Percentiles rank a stretch among this genome's conserved stretches.
phyloP scores from a whole-genome alignment of 2,113 vertebrate genomes.

The Ivindomyrus marchei region DNA sequence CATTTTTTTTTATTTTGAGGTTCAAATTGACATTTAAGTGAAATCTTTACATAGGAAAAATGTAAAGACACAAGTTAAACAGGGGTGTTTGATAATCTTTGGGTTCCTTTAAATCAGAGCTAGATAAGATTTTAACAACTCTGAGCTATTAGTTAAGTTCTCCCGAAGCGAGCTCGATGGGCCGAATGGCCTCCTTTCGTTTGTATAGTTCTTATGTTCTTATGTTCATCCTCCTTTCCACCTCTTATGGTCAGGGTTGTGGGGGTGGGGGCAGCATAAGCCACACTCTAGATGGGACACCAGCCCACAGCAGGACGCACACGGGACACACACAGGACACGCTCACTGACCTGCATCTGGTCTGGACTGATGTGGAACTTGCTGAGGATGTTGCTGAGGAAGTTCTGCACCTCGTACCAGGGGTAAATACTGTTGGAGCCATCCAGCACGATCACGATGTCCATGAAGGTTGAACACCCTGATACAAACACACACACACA shows the following conservation, averaged over 20 bases:
- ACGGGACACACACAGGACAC: not conserved
- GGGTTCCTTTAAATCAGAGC: too few relatives aligned
- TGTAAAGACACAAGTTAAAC: not conserved
- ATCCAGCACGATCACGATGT: constrained; percentile 88
- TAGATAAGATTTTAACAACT: too few relatives aligned
- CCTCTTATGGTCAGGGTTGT: not conserved
- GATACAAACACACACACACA: constrained; percentile 27
- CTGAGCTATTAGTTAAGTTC: too few relatives aligned
- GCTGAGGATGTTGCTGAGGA: constrained; percentile 87
- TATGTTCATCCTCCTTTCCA: not conserved
- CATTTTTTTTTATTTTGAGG: not conserved
- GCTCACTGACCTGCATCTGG: constrained; percentile 80
- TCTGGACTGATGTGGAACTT: constrained; percentile 89
- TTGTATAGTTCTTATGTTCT: too few relatives aligned
- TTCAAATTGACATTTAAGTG: not conserved
- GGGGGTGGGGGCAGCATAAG: not conserved
- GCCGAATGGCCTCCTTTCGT: too few relatives aligned
- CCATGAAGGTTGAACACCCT: constrained; percentile 94
- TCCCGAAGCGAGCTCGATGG: too few relatives aligned
- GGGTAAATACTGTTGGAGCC: constrained; percentile 98
- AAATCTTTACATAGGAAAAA: not conserved
- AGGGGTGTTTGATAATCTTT: not conserved
- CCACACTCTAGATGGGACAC: not conserved
- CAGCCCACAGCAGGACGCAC: not conserved
- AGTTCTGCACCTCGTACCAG: constrained; percentile 91